Percentiles rank a stretch among this genome's conserved stretches.
Conservation (phyloP, 2,113 vertebrate species). For the Solea solea region DNA sequence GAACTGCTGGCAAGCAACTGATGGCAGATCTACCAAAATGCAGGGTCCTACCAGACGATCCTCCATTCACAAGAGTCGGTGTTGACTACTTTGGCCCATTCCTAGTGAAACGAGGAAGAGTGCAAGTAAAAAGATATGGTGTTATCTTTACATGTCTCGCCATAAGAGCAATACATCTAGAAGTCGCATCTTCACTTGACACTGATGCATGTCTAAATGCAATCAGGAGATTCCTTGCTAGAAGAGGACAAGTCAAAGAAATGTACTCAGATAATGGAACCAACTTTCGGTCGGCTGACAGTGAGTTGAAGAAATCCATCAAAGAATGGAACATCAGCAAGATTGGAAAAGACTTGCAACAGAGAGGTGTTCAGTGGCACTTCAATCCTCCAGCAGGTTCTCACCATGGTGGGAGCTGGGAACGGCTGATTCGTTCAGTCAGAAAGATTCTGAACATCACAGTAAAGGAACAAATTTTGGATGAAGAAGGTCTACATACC, state of each 20-base stretch:
- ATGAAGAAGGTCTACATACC: constrained; percentile 40
- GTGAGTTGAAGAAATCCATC: neutral
- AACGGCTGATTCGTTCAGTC: constrained; percentile 16
- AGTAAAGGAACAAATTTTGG: constrained; percentile 22
- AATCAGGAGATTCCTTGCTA: constrained; percentile 5
- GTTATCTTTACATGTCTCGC: constrained; percentile 7
- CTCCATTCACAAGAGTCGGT: constrained; percentile 21
- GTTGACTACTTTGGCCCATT: neutral
- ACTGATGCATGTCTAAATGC: constrained; percentile 6
- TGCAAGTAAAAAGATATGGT: neutral
- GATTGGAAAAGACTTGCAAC: neutral
- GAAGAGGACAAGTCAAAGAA: constrained; percentile 20
- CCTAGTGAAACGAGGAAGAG: constrained; percentile 8
- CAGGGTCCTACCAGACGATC: neutral
- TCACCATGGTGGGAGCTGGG: constrained; percentile 28
- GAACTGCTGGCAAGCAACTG: neutral
- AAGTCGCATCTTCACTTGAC: constrained; percentile 18
- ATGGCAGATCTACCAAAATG: constrained; percentile 2
- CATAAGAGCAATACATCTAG: neutral
- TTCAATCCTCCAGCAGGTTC: constrained; percentile 29
- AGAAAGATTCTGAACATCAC: constrained; percentile 23
- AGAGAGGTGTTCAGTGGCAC: constrained; percentile 7
- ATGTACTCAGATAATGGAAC: constrained; percentile 16
- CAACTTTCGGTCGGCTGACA: neutral
- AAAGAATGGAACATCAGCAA: neutral